Base-by-base conservation (phyloP, 1,140 invertebrate genomes). In the Rhopalosiphum maidis region DNA sequence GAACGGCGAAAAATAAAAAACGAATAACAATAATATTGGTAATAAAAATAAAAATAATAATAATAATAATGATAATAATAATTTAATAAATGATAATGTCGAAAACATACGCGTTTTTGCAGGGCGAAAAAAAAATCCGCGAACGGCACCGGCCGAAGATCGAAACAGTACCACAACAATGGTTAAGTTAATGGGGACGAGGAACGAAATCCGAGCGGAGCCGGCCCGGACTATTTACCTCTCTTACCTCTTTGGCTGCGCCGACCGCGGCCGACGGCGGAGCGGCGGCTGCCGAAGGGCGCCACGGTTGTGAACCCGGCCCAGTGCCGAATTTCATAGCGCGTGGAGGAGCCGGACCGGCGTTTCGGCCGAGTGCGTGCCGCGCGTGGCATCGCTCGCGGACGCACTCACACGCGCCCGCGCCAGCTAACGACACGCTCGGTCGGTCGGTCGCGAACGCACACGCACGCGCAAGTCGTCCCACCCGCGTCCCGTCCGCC, bases 91-190 rank as follows among this genome's bases (percentile, higher is more conserved):
- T 46, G 43, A 60, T 60, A 41, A 43, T 41, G 18, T 30, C 43
- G 23, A 41, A 90, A 90, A 41, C 54, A 60, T 30, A 60, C 22
- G 51, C 88, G 88, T 30, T 41, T 89, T 90, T n/a, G 35, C 88
- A 35, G 88, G 21, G 88, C 35, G 88, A 90, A 90, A 60, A 89
- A 89, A 55, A 90, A 68, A 90, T 90, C 25, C 41, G 35, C 48
- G 35, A 54, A 37, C 48, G 82, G 48, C 91, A 93, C 82, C 91
- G 77, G 91, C 91, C 82, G 82, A 93, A 86, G 82, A 93, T 93
- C 37, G 54, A n/a, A 93, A 93, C 91, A 93, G 91, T 93, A 93
- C 91, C 91, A 93, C 91, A 93, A 93, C 91, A 93, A 93, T 93
- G 91, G 91, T 93, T 93, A 93, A 93, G 91, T 93, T 93, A 93